Evolutionary conservation across 2,113 vertebrate genomes (phyloP).

Genomic region (Bostrychus sinensis): DNA sequence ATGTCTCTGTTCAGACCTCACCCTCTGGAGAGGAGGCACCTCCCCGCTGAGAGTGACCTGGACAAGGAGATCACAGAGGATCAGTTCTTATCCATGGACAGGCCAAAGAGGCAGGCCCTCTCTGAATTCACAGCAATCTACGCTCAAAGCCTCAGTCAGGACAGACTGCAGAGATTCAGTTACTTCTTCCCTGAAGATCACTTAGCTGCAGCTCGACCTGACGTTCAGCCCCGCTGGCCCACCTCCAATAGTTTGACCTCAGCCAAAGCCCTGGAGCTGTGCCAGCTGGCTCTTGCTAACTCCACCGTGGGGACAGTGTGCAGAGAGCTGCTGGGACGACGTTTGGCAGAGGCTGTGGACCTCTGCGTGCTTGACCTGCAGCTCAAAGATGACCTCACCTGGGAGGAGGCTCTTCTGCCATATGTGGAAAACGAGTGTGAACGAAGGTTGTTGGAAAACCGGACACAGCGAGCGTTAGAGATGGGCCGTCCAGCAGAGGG

Average conservation of each 20-base stretch:
- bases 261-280: slow-evolving; percentile 76
- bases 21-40: slow-evolving; percentile 29
- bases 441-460: slow-evolving; percentile 75
- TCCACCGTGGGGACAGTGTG: slow-evolving; percentile 80
- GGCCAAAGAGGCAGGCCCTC: slow-evolving; percentile 36
- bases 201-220: slow-evolving; percentile 58
- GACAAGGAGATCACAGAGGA: slow-evolving; percentile 44
- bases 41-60: slow-evolving; percentile 11
- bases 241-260: slow-evolving; percentile 80
- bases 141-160: slow-evolving; percentile 58
- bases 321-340: slow-evolving; percentile 73
- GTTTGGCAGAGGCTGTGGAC: slow-evolving; percentile 78
- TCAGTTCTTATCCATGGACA: slow-evolving; percentile 25
- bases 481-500: slow-evolving; percentile 11
- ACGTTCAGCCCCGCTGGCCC: slow-evolving; percentile 72
- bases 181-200: slow-evolving; percentile 88
- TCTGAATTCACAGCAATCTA: slow-evolving; percentile 63
- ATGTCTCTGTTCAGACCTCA: slow-evolving; percentile 44
- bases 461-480: slow-evolving; percentile 40
- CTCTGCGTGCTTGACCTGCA: slow-evolving; percentile 84
- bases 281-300: slow-evolving; percentile 75
- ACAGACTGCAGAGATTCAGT: slow-evolving; percentile 69
- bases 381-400: slow-evolving; percentile 82
- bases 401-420: slow-evolving; percentile 76
- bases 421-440: slow-evolving; percentile 87